These are phyloP conservation scores for Cheirogaleus major DNA, from an alignment of 2,797 vertebrate genomes.

Conservation along the genomic window DNA sequence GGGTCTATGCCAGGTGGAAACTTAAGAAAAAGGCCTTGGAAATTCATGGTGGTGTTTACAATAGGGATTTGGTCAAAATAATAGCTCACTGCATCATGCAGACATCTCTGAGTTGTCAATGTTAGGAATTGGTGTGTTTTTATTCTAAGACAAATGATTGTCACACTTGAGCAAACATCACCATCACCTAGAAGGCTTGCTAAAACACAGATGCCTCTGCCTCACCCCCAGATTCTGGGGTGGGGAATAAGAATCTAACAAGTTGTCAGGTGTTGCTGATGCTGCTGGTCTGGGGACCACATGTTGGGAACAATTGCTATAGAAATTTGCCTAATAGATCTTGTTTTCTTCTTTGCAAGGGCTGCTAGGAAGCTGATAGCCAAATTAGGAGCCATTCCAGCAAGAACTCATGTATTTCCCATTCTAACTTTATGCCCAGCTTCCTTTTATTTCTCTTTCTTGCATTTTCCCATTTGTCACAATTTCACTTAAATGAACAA, in stretches of 20 bases:
- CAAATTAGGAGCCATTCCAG: neutral
- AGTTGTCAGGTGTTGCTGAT: neutral
- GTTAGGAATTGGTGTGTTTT: neutral
- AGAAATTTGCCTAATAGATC: neutral
- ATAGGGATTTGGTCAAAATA: neutral
- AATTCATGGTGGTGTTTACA: neutral
- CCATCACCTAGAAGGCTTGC: neutral
- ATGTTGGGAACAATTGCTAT: accelerated
- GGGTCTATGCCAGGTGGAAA: neutral
- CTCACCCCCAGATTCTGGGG: neutral
- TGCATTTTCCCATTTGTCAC: neutral
- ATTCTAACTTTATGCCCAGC: neutral
- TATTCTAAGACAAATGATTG: neutral
- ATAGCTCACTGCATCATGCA: neutral
- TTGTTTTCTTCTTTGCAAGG: neutral
- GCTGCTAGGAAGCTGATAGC: neutral
- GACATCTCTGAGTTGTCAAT: neutral
- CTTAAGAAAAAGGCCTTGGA: neutral
- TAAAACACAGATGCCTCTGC: neutral
- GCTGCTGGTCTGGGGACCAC: no score
- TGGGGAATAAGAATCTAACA: neutral
- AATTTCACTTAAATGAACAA: neutral
- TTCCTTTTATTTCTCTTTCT: neutral
- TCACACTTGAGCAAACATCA: neutral
- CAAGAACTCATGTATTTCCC: neutral